These are phyloP conservation scores for Plagiodera versicolora DNA, from an alignment of 2,888 invertebrate species.

Conservation along the genomic window DNA sequence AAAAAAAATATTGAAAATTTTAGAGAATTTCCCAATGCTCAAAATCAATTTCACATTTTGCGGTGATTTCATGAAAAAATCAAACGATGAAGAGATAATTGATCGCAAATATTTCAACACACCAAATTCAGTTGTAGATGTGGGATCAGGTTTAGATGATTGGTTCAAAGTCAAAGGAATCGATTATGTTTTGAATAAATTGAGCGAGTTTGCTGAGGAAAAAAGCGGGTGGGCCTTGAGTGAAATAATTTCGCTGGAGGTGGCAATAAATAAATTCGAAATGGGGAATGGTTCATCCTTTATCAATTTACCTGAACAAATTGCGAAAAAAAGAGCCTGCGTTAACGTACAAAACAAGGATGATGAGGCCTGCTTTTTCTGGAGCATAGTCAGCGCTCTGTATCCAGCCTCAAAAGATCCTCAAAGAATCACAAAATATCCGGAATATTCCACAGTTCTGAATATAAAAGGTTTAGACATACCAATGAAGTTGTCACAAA, in stretches of 20 bases:
- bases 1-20: neutral
- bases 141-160: neutral
- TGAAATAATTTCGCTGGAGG: neutral
- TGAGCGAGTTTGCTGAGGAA: neutral
- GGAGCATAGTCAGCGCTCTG: conserved; percentile 2
- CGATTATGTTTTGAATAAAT: neutral
- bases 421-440: neutral
- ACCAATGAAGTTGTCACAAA: neutral
- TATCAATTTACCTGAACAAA: conserved; percentile 1
- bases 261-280: neutral
- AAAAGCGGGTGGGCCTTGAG: neutral
- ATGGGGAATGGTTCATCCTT: neutral
- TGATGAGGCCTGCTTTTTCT: no score
- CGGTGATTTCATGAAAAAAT: conserved; percentile 1
- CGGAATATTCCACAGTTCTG: neutral
- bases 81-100: conserved; percentile 6
- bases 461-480: conserved; percentile 1
- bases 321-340: neutral
- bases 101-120: neutral
- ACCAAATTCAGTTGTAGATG: conserved; percentile 18
- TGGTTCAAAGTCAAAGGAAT: neutral
- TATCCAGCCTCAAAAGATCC: neutral
- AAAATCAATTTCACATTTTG: neutral
- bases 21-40: neutral
- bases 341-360: neutral